phyloP scores from a whole-genome alignment of 2,888 invertebrate species.

The Corythucha ciliata region DNA sequence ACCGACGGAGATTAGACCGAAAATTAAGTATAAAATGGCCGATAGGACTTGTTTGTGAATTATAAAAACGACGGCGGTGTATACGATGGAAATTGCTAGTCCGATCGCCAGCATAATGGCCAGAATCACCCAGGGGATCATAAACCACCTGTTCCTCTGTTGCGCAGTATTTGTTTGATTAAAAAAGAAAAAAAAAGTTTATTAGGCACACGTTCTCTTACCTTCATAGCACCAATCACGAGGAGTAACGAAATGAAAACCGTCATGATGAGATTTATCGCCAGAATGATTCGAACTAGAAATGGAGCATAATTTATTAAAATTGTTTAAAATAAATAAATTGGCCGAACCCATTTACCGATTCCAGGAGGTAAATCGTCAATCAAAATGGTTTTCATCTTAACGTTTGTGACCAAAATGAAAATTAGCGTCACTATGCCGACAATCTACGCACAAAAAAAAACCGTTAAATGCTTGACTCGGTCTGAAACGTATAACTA shows the following conservation, averaged over 20 bases:
- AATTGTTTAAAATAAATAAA: slow-evolving; percentile 1
- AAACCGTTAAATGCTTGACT: no score
- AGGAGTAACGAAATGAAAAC: slow-evolving; percentile 68
- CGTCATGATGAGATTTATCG: slow-evolving; percentile 71
- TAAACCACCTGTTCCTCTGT: slow-evolving; percentile 68
- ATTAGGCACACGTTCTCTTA: slow-evolving; percentile 45
- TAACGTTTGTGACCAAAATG: slow-evolving; percentile 55
- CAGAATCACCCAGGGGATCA: slow-evolving; percentile 76
- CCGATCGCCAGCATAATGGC: slow-evolving; percentile 71
- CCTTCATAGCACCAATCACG: slow-evolving; percentile 64
- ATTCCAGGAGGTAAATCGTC: slow-evolving; percentile 58
- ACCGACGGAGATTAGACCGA: slow-evolving; percentile 55
- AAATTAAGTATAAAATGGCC: slow-evolving; percentile 52
- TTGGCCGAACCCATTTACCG: slow-evolving; percentile 44
- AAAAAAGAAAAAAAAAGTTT: slow-evolving; percentile 5
- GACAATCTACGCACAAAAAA: slow-evolving; percentile 10
- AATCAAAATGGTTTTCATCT: slow-evolving; percentile 68
- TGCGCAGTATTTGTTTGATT: no score
- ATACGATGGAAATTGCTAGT: slow-evolving; percentile 65
- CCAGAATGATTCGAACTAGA: slow-evolving; percentile 66
- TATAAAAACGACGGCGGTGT: slow-evolving; percentile 65
- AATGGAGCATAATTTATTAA: slow-evolving; percentile 36
- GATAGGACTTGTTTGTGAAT: slow-evolving; percentile 50
- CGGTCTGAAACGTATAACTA: no score
- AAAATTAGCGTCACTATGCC: slow-evolving; percentile 35